Evolutionary conservation across 2,888 invertebrate species (phyloP).

Genomic region (Polydrusus cervinus): DNA sequence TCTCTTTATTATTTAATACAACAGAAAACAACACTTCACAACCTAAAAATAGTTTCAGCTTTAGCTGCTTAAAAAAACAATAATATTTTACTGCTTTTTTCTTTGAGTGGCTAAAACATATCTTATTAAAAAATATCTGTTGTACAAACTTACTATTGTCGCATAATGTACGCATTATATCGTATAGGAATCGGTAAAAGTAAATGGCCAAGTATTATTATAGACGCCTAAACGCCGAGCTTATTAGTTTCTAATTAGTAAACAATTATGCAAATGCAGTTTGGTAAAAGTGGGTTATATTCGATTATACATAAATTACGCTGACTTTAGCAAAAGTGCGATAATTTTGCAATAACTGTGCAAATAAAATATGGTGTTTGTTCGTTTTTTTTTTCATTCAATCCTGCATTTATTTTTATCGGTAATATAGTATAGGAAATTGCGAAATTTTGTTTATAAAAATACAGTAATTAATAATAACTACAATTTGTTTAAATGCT

Average conservation of each 20-base stretch:
- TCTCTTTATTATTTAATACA: no score
- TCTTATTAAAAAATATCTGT: no score
- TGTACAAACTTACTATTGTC: no score
- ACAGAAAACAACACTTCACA: no score
- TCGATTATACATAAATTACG: slow-evolving; percentile 17
- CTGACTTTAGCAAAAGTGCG: slow-evolving; percentile 39
- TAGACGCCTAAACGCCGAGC: neutral
- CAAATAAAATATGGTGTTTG: neutral
- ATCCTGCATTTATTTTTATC: slow-evolving; percentile 8
- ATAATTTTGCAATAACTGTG: slow-evolving; percentile 34
- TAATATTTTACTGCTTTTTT: no score
- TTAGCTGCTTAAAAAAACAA: no score
- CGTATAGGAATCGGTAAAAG: no score
- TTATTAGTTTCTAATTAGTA: neutral
- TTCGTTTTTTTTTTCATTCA: neutral
- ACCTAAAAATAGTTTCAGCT: no score
- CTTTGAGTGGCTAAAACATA: no score
- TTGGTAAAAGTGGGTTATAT: slow-evolving; percentile 39
- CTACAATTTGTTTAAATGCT: neutral
- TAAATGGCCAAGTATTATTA: neutral
- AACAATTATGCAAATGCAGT: slow-evolving; percentile 28
- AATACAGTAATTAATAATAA: neutral
- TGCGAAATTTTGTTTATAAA: slow-evolving; percentile 14
- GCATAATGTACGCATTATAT: no score
- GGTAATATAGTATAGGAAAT: slow-evolving; percentile 1